Evolutionary conservation across 2,113 vertebrate species (phyloP), one percentile per base, ranked within the genome.

Genomic region (Anthoscopus minutus): DNA sequence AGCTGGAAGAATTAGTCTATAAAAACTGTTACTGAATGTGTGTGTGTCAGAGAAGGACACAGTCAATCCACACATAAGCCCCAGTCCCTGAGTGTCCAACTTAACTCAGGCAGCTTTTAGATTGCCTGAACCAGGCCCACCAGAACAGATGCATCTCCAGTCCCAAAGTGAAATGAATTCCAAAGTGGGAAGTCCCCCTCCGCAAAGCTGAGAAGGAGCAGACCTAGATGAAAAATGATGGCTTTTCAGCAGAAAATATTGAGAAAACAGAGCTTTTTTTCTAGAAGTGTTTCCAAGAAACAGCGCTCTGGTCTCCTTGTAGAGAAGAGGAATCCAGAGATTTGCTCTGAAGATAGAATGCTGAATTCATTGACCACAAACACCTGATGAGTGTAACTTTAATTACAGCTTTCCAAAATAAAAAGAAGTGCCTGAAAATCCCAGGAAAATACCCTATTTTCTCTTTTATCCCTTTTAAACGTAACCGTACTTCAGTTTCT

Each of bases 351-450:
- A 95, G 80, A 93, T 89, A 94, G 54, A 66, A 17, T 50, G 44
- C 35, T 89, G 81, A 94, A 96, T 96, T 93, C 50, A 84, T 66
- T 91, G 91, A 95, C 88, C 94, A 90, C 94, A 96, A 88, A 87
- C 9, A 94, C 90, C 77, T 92, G 78, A 93, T 92, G 86, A 81
- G 70, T 86, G 73, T 61, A 93, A 44, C 84, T 78, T 89, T 53
- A 88, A 93, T 91, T 79, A 62, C 11, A 61, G 33, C 50, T 93
- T 94, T 92, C 61, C 90, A 93, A 92, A 96, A 94, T 37, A 88
- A 95, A 95, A 81, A 86, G 17, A 56, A 88, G 22, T 37, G 44
- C 47, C 56, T 81, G 35, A 65, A 89, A 89, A 85, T 51, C 82
- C 79, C 74, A 73, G 74, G 81, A 91, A 95, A 91, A 88, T 27